These are phyloP conservation scores for Thymelicus sylvestris DNA, from an alignment of 2,888 invertebrate species.

Conservation along the genomic window DNA sequence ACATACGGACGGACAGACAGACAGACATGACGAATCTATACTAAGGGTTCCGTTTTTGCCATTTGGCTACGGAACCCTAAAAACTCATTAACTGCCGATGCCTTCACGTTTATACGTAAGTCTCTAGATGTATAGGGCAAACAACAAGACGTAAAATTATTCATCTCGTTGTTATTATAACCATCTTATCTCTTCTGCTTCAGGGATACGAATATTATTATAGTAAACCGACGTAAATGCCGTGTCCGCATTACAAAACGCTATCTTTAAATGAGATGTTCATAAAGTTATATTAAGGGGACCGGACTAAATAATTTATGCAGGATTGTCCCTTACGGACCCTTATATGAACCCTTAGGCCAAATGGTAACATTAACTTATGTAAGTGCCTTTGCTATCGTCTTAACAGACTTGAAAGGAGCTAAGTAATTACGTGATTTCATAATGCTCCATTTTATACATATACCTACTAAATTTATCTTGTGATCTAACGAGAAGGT, in stretches of 20 bases:
- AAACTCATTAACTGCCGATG: too few relatives aligned
- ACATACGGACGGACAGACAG: too few relatives aligned
- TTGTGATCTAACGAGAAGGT: neutral
- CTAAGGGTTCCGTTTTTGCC: too few relatives aligned
- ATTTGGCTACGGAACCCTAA: too few relatives aligned
- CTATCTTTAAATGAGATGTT: constrained; percentile 32
- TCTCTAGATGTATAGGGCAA: too few relatives aligned
- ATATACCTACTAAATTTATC: neutral
- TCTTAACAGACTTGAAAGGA: constrained; percentile 16
- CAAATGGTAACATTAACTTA: constrained; percentile 22
- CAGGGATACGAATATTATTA: neutral
- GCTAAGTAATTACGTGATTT: constrained; percentile 30
- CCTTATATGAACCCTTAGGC: constrained; percentile 28
- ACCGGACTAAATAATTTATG: constrained; percentile 34
- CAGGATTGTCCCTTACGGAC: constrained; percentile 30
- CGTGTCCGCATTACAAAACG: constrained; percentile 11
- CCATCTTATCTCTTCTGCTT: neutral
- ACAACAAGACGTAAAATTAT: too few relatives aligned
- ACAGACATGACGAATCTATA: too few relatives aligned
- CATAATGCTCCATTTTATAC: constrained; percentile 13
- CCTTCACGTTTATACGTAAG: too few relatives aligned
- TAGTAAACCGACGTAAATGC: neutral
- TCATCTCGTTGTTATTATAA: neutral
- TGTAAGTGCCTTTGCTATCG: constrained; percentile 16
- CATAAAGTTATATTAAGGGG: constrained; percentile 34